Conservation (phyloP, 2,113 vertebrate species). For the Nibea coibor region DNA sequence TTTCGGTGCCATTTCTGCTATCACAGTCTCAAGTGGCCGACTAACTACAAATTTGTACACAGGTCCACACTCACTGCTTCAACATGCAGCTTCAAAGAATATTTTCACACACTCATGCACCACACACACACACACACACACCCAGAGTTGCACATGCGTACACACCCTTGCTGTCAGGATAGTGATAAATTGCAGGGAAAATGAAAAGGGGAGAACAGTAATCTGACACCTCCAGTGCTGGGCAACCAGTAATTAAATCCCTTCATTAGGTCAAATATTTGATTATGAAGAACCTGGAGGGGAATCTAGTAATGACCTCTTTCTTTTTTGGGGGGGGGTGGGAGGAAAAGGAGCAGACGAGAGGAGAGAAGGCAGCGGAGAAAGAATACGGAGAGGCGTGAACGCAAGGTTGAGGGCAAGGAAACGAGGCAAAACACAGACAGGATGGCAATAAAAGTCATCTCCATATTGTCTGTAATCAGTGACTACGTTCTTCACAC, state of each 20-base stretch:
- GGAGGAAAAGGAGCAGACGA: conserved; percentile 4
- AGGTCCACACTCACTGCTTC: conserved; percentile 59
- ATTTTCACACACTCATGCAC: conserved; percentile 37
- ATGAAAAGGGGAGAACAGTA: conserved; percentile 75
- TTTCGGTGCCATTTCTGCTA: conserved; percentile 59
- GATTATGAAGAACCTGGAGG: conserved; percentile 73
- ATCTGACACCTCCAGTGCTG: conserved; percentile 71
- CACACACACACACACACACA: neutral
- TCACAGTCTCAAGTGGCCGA: conserved; percentile 58
- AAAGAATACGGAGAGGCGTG: conserved; percentile 4
- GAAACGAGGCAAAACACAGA: conserved; percentile 8
- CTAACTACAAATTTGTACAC: conserved; percentile 65
- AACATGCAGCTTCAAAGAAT: conserved; percentile 59
- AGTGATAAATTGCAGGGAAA: conserved; percentile 78
- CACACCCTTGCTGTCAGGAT: conserved; percentile 70
- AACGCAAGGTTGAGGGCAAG: neutral
- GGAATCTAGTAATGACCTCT: conserved; percentile 65
- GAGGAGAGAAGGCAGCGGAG: neutral
- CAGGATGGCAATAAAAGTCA: conserved; percentile 19
- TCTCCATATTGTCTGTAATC: conserved; percentile 41
- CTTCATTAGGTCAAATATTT: conserved; percentile 83
- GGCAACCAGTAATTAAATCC: conserved; percentile 81
- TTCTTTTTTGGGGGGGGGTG: conserved; percentile 37
- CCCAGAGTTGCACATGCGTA: conserved; percentile 29
- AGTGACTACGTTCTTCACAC: conserved; percentile 52